Base-by-base conservation (phyloP, 2,888 invertebrate species). In the Dasysyrphus albostriatus region DNA sequence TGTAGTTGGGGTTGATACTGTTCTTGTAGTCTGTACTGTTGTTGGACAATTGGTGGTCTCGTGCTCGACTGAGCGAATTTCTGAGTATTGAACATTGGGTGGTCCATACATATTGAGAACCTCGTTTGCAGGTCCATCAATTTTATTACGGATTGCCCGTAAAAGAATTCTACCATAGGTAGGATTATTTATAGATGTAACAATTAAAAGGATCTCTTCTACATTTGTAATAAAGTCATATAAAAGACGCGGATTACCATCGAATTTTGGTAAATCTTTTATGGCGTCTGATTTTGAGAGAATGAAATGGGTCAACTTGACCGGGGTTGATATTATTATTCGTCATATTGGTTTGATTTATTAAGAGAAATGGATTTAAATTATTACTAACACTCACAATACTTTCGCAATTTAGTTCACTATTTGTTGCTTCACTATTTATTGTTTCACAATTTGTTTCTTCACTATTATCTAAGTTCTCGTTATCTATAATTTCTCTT, bases 61-160 rank as follows among this genome's bases (percentile, higher is more conserved):
- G 7, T 34, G 7, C 7, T 34, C 7, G 7, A 7, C 7, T 34
- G 7, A 7, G 1, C 7, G 7, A 7, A 34, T 34, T 34, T 32
- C 32, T 4, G 3, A 32, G 3, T 32, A 4, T 32, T 7, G 16
- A 12, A 37, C 73, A 73, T 3, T 14, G 9, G 47, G 19, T 19
- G 73, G 56, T 12, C 70, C 56, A 32, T 56, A 70, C 32, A 42
- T 16, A 12, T 56, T 56, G 0, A 56, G 29, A 8, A 56, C 56
- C 3, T 56, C 56, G 16, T 42, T 56, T 9, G 44, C 56, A 6
- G 24, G 34, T 10, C 70, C 56, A 6, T 6, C 10, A 3, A 70
- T 19, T 44, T 70, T 70, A 16, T 70, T 70, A 4, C 70, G 12
- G 2, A 73, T 49, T 12, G 73, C 58, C 37, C 73, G 19, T 5